These are phyloP conservation scores for Furcula furcula DNA, from an alignment of 2,888 invertebrate species.

Conservation along the genomic window DNA sequence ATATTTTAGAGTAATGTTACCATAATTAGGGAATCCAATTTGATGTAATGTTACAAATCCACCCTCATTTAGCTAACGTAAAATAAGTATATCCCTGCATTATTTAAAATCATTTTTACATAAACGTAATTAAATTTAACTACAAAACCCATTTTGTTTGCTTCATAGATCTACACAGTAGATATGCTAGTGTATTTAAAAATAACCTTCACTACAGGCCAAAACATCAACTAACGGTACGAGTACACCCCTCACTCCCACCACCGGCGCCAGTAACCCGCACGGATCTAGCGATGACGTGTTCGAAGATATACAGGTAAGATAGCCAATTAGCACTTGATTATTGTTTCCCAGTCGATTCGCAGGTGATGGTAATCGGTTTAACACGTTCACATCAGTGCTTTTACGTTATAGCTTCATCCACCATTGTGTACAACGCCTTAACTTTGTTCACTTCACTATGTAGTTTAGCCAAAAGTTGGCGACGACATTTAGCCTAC, in stretches of 20 bases:
- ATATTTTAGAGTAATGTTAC: too few species aligned
- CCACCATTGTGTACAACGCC: conserved; percentile 45
- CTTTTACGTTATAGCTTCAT: conserved; percentile 58
- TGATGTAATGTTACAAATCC: too few species aligned
- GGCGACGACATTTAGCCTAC: conserved; percentile 34
- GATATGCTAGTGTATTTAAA: conserved; percentile 17
- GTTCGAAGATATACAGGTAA: conserved; percentile 77
- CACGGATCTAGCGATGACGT: conserved; percentile 75
- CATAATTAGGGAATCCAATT: too few species aligned
- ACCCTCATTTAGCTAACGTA: too few species aligned
- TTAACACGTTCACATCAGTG: conserved; percentile 79
- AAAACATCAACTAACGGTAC: conserved; percentile 71
- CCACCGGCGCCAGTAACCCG: conserved; percentile 62
- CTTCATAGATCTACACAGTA: conserved; percentile 2
- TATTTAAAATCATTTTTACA: too few species aligned
- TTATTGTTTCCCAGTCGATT: conserved; percentile 30
- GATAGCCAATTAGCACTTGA: conserved; percentile 21
- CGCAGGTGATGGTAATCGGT: conserved; percentile 69
- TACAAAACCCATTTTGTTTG: too few species aligned
- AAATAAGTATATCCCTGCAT: too few species aligned
- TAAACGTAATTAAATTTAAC: too few species aligned
- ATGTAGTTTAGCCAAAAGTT: conserved; percentile 39
- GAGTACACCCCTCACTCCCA: conserved; percentile 70
- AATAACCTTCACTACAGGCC: conserved; percentile 49
- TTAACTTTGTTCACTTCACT: conserved; percentile 37